These are phyloP conservation scores for Heterodera carotae DNA, from an alignment of 1,140 invertebrate genomes.

Conservation along the genomic window DNA sequence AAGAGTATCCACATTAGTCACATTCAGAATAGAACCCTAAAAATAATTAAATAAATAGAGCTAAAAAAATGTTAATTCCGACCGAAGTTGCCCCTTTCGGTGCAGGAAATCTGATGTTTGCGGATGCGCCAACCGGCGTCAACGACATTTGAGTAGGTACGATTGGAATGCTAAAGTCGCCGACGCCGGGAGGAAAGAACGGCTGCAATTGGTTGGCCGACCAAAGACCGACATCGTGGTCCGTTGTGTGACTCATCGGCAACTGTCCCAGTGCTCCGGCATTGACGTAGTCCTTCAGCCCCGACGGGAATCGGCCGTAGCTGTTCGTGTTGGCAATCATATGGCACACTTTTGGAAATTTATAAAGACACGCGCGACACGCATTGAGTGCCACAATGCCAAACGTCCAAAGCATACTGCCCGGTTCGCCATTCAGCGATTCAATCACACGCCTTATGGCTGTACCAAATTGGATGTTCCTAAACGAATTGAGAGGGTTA, in stretches of 20 bases:
- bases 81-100: constrained; percentile 37
- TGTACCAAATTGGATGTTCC: constrained; percentile 60
- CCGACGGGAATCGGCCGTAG: constrained; percentile 48
- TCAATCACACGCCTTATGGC: constrained; percentile 60
- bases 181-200: neutral
- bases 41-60: constrained; percentile 19
- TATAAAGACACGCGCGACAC: constrained; percentile 49
- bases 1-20: constrained; percentile 95
- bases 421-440: constrained; percentile 45
- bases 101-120: constrained; percentile 33
- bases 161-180: constrained; percentile 14
- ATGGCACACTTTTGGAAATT: constrained; percentile 61
- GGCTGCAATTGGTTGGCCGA: neutral
- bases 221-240: neutral
- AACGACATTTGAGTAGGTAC: constrained; percentile 5
- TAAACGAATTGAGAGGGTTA: constrained; percentile 26
- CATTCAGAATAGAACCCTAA: constrained; percentile 72
- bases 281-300: constrained; percentile 52
- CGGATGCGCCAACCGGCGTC: constrained; percentile 3
- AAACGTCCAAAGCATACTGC: constrained; percentile 53
- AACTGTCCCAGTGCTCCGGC: constrained; percentile 46
- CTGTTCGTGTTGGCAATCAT: constrained; percentile 54
- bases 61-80: constrained; percentile 14
- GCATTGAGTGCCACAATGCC: constrained; percentile 58
- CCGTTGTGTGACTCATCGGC: constrained; percentile 10